A percentile compares a stretch with the other conserved stretches of the same genome.
phyloP scores from a whole-genome alignment of 2,888 invertebrate species.

The Chloroclysta siterata region DNA sequence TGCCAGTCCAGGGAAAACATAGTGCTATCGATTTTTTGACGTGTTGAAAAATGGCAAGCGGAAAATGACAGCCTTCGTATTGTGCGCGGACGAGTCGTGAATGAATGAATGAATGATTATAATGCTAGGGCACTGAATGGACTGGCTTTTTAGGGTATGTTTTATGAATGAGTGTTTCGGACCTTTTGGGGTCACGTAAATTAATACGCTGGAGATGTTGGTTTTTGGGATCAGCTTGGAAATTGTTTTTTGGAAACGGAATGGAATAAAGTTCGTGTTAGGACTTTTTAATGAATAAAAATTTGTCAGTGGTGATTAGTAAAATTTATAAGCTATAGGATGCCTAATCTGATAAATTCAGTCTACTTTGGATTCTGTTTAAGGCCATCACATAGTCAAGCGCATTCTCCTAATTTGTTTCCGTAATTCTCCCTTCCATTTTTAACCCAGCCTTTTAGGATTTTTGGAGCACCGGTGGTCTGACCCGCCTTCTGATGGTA shows the following conservation, averaged over 20 bases:
- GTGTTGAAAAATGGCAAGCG: conserved; percentile 59
- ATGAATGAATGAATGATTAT: conserved; percentile 39
- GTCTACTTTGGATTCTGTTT: too few species aligned
- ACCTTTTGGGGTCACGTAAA: conserved; percentile 18
- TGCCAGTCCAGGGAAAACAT: conserved; percentile 45
- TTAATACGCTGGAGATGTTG: conserved; percentile 15
- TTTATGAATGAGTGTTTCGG: conserved; percentile 34
- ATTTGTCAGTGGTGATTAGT: too few species aligned
- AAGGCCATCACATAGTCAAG: too few species aligned
- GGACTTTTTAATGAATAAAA: not conserved
- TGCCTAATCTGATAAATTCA: too few species aligned
- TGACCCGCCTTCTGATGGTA: too few species aligned
- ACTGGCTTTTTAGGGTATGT: conserved; percentile 33
- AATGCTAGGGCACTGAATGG: conserved; percentile 32
- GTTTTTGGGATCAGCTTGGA: conserved; percentile 12
- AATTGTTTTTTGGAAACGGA: conserved; percentile 2
- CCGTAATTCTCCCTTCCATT: too few species aligned
- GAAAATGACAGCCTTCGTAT: conserved; percentile 53
- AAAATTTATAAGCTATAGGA: too few species aligned
- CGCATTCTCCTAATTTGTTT: too few species aligned
- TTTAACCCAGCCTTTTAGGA: too few species aligned
- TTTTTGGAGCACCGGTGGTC: too few species aligned
- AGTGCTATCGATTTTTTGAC: conserved; percentile 57
- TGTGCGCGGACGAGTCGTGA: conserved; percentile 38
- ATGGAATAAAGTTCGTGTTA: not conserved